Evolutionary conservation across 2,797 vertebrate species (phyloP).

Genomic region (Balearica regulorum): DNA sequence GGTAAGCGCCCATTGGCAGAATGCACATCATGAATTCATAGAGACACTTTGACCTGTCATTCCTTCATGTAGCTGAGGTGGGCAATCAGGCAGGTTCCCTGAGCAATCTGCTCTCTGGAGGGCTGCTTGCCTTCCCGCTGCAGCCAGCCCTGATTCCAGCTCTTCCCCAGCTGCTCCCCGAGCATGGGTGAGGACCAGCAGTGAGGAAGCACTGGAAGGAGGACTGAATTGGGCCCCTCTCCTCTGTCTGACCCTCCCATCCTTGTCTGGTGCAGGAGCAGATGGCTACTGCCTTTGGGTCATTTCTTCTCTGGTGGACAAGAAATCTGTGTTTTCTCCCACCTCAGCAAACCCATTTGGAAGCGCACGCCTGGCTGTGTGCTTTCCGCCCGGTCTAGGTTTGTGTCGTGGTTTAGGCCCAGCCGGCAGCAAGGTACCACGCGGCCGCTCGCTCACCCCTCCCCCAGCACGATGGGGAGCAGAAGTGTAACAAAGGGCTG

Average conservation of each 20-base stretch:
- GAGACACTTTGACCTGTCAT: background rate
- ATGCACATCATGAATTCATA: too few relatives aligned
- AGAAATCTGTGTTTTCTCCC: background rate
- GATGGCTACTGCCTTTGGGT: background rate
- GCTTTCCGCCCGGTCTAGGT: background rate
- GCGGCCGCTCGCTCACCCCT: too few relatives aligned
- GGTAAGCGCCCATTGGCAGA: fast-evolving
- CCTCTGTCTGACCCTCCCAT: background rate
- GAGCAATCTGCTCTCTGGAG: background rate
- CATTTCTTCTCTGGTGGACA: background rate
- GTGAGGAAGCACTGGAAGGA: background rate
- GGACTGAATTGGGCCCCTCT: fast-evolving
- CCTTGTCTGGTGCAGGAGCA: fast-evolving
- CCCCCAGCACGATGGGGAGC: too few relatives aligned
- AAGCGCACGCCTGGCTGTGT: background rate
- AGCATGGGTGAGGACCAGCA: background rate
- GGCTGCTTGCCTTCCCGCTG: fast-evolving
- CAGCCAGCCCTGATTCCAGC: background rate
- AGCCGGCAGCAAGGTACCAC: too few relatives aligned
- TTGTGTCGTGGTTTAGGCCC: too few relatives aligned
- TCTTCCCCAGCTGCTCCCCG: background rate
- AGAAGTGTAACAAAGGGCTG: too few relatives aligned
- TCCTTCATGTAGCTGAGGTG: fast-evolving
- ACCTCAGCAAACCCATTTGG: background rate
- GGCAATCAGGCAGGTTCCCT: background rate